phyloP scores from a whole-genome alignment of 2,888 invertebrate species.

The Andrena trimmerana region DNA sequence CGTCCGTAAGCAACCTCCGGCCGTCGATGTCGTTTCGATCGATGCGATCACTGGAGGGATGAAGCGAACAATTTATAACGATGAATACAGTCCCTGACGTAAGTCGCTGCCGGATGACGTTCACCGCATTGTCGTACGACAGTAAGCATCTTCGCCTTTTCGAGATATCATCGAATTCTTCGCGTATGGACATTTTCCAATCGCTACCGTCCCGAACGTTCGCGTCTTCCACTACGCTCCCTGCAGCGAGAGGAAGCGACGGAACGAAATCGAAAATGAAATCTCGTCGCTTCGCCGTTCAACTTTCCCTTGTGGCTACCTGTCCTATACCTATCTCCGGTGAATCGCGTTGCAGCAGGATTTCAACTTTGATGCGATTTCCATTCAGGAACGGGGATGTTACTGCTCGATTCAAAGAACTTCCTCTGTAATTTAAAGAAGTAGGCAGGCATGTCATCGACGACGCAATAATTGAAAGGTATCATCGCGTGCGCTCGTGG shows the following conservation, averaged over 20 bases:
- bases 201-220: constrained; percentile 11
- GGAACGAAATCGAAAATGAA: constrained; percentile 1
- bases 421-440: too few relatives aligned
- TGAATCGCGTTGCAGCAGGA: too few relatives aligned
- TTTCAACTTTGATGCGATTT: too few relatives aligned
- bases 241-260: not conserved
- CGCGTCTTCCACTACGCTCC: not conserved
- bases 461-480: too few relatives aligned
- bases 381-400: too few relatives aligned
- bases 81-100: constrained; percentile 61
- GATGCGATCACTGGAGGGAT: constrained; percentile 32
- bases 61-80: constrained; percentile 52
- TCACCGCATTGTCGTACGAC: constrained; percentile 45
- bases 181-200: constrained; percentile 29
- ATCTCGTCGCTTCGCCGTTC: not conserved
- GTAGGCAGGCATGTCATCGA: too few relatives aligned
- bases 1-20: constrained; percentile 10
- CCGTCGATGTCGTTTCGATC: constrained; percentile 8
- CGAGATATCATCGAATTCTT: constrained; percentile 54
- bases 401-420: too few relatives aligned
- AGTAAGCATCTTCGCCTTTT: constrained; percentile 30
- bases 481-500: too few relatives aligned
- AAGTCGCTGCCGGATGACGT: constrained; percentile 58
- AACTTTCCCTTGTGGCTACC: too few relatives aligned
- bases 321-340: too few relatives aligned